phyloP scores from a whole-genome alignment of 2,888 invertebrate genomes.

The Tachina grossa region DNA sequence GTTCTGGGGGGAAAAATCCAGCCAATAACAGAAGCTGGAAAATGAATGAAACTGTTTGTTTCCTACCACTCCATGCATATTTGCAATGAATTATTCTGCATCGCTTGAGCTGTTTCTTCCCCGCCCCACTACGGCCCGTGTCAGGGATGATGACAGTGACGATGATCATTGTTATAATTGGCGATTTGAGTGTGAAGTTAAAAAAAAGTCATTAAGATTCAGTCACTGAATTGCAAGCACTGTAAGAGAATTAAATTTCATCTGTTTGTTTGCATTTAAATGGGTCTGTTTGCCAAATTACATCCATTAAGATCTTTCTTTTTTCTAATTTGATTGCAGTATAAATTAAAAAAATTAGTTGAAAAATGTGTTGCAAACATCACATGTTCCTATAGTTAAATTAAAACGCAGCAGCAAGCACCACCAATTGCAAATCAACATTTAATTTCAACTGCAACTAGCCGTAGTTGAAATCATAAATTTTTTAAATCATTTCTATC shows the following conservation, averaged over 20 bases:
- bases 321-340: slow-evolving; percentile 65
- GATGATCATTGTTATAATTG: slow-evolving; percentile 55
- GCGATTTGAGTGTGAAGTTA: slow-evolving; percentile 62
- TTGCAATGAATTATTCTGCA: slow-evolving; percentile 49
- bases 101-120: slow-evolving; percentile 35
- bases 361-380: slow-evolving; percentile 62
- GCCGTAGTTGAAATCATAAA: background rate
- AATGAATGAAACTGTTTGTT: slow-evolving; percentile 71
- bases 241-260: slow-evolving; percentile 29
- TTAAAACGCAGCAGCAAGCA: background rate
- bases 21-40: slow-evolving; percentile 53
- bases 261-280: background rate
- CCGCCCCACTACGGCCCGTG: background rate
- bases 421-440: background rate
- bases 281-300: slow-evolving; percentile 66
- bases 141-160: slow-evolving; percentile 25
- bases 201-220: slow-evolving; percentile 66
- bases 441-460: background rate
- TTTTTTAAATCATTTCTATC: background rate
- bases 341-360: slow-evolving; percentile 55
- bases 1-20: slow-evolving; percentile 10
- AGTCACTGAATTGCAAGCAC: slow-evolving; percentile 30
- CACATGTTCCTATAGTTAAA: slow-evolving; percentile 5
- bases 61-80: slow-evolving; percentile 28
- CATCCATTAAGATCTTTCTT: slow-evolving; percentile 59